Conservation (phyloP, 2,888 invertebrate genomes). For the Drosophila infuscata region DNA sequence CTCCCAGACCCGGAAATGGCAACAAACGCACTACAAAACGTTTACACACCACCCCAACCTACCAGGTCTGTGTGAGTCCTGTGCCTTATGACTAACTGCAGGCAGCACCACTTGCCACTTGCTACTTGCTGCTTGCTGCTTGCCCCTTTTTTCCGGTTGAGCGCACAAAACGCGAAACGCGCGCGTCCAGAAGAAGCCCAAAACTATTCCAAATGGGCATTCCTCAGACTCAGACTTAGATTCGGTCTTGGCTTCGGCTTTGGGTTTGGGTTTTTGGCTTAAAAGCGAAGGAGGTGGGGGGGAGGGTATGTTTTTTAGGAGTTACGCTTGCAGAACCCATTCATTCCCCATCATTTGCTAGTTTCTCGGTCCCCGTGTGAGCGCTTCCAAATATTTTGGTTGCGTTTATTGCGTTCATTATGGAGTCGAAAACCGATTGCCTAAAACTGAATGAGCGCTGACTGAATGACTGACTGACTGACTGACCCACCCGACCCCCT, state of each 20-base stretch:
- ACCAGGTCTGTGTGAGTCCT: constrained; percentile 8
- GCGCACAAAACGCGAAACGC: constrained; percentile 61
- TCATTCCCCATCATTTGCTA: constrained; percentile 19
- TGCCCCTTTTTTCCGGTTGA: constrained; percentile 51
- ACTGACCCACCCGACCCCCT: background rate
- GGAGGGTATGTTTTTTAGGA: constrained; percentile 3
- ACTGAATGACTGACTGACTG: constrained; percentile 1
- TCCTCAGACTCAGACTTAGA: background rate
- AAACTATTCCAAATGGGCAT: constrained; percentile 27
- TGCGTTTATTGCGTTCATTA: constrained; percentile 81
- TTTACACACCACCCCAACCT: constrained; percentile 27
- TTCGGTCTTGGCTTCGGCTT: background rate
- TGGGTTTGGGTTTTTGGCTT: constrained; percentile 1
- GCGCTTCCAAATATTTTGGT: constrained; percentile 73
- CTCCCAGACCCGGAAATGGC: constrained; percentile 72
- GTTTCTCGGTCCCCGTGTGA: constrained; percentile 47
- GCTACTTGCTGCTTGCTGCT: background rate
- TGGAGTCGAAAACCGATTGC: constrained; percentile 57
- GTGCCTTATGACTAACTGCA: constrained; percentile 77
- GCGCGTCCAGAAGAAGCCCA: constrained; percentile 11
- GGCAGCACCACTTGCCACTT: constrained; percentile 12
- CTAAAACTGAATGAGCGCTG: constrained; percentile 48
- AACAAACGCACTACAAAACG: constrained; percentile 80
- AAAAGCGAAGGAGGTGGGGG: background rate
- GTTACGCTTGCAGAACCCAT: constrained; percentile 17